Conservation (phyloP, 2,888 invertebrate genomes). For the Drosophila vallismaia region DNA sequence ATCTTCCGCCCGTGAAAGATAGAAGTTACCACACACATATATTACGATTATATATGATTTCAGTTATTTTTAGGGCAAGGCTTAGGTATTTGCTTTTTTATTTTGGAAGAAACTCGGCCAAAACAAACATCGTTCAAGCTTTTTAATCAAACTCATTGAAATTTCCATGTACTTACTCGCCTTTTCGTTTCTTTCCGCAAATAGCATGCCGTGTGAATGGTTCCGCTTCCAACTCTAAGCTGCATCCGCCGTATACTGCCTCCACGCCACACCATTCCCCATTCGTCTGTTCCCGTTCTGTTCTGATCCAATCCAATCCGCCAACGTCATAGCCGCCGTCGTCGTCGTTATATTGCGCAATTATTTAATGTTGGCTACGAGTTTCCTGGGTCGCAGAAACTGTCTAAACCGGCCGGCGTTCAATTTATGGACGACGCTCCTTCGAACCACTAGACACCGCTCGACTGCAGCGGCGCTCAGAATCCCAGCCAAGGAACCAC, state of each 20-base stretch:
- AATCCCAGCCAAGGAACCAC: slow-evolving; percentile 1
- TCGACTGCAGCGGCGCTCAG: slow-evolving; percentile 9
- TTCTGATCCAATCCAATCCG: slow-evolving; percentile 5
- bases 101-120: too few relatives aligned
- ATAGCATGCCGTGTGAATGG: slow-evolving; percentile 32
- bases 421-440: slow-evolving; percentile 52
- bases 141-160: slow-evolving; percentile 1
- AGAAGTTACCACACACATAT: slow-evolving; percentile 13
- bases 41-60: slow-evolving; percentile 6
- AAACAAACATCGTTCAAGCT: not conserved
- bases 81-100: too few relatives aligned
- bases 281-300: not conserved
- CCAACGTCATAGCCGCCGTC: slow-evolving; percentile 21
- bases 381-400: slow-evolving; percentile 50
- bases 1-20: slow-evolving; percentile 35
- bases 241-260: not conserved
- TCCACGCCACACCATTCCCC: not conserved
- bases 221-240: slow-evolving; percentile 9
- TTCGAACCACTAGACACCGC: slow-evolving; percentile 8
- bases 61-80: slow-evolving; percentile 12
- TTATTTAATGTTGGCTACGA: slow-evolving; percentile 67
- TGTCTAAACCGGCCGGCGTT: slow-evolving; percentile 54
- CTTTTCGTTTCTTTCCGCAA: slow-evolving; percentile 4
- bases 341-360: slow-evolving; percentile 30
- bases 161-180: not conserved